phyloP scores from a whole-genome alignment of 2,113 vertebrate genomes.

The Gobius niger region DNA sequence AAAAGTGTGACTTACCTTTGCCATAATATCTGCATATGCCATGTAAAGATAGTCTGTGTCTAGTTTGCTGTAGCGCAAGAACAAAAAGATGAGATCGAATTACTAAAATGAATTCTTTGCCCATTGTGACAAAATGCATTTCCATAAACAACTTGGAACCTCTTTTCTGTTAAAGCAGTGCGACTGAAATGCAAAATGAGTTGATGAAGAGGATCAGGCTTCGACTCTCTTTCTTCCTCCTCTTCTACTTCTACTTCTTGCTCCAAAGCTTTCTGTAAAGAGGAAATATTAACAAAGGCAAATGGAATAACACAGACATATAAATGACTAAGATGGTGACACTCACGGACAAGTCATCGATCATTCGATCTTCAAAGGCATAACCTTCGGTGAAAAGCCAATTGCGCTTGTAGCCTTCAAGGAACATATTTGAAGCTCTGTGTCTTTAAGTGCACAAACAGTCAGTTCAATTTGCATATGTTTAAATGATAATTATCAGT shows the following conservation, averaged over 20 bases:
- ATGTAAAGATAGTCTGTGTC: conserved; percentile 81
- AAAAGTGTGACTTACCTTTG: conserved; percentile 69
- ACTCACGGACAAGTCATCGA: conserved; percentile 90
- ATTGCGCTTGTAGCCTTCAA: conserved; percentile 86
- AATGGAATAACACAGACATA: background rate
- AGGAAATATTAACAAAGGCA: background rate
- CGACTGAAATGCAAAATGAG: conserved; percentile 94
- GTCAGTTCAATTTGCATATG: background rate
- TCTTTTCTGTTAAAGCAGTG: conserved; percentile 90
- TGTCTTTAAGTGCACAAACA: conserved; percentile 74
- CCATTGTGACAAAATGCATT: background rate
- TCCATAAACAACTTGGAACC: conserved; percentile 62
- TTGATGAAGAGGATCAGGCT: conserved; percentile 92
- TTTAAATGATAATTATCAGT: background rate
- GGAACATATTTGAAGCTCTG: conserved; percentile 92
- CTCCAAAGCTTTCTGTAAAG: conserved; percentile 79
- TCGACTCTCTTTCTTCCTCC: conserved; percentile 84
- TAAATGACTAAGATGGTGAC: background rate
- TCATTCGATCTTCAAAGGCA: conserved; percentile 93
- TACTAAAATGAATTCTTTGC: background rate
- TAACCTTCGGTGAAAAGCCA: conserved; percentile 88
- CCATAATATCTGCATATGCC: conserved; percentile 82
- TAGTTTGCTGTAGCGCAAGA: conserved; percentile 72
- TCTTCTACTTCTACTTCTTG: conserved; percentile 83
- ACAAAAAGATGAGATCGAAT: conserved; percentile 7